These are phyloP conservation scores for Mesochorus sp. DNA, from an alignment of 2,888 invertebrate genomes.

Conservation along the genomic window DNA sequence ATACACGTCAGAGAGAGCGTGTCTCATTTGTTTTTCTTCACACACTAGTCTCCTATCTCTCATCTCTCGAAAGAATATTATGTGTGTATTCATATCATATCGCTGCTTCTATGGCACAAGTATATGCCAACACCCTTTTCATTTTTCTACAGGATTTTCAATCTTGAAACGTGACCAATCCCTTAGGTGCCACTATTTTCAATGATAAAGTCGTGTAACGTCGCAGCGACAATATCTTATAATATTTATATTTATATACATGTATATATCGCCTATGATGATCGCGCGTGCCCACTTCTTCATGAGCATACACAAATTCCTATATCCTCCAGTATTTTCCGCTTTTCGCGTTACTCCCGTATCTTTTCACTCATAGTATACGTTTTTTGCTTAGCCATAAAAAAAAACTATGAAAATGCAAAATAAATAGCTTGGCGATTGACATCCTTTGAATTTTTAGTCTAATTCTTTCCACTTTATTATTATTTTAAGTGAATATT, in stretches of 20 bases:
- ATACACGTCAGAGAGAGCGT: no score
- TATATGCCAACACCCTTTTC: not conserved
- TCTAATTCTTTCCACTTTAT: no score
- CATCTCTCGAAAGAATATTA: no score
- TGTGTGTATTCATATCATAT: no score
- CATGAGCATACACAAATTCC: not conserved
- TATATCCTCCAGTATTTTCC: slow-evolving; percentile 9
- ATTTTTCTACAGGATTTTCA: slow-evolving; percentile 36
- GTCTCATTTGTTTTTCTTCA: no score
- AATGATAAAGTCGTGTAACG: slow-evolving; percentile 26
- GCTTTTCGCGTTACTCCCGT: slow-evolving; percentile 12
- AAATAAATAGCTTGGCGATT: no score
- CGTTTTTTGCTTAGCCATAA: slow-evolving; percentile 35
- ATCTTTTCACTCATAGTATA: not conserved
- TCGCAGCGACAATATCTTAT: not conserved
- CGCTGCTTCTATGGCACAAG: not conserved
- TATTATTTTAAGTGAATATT: no score
- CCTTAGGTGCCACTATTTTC: slow-evolving; percentile 39
- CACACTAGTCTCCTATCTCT: no score
- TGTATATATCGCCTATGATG: not conserved
- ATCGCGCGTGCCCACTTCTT: not conserved
- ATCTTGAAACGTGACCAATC: slow-evolving; percentile 37
- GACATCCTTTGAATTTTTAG: no score
- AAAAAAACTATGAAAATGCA: no score
- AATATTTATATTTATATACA: not conserved